phyloP scores from a whole-genome alignment of 2,888 invertebrate species.

The Eremobia ochroleuca region DNA sequence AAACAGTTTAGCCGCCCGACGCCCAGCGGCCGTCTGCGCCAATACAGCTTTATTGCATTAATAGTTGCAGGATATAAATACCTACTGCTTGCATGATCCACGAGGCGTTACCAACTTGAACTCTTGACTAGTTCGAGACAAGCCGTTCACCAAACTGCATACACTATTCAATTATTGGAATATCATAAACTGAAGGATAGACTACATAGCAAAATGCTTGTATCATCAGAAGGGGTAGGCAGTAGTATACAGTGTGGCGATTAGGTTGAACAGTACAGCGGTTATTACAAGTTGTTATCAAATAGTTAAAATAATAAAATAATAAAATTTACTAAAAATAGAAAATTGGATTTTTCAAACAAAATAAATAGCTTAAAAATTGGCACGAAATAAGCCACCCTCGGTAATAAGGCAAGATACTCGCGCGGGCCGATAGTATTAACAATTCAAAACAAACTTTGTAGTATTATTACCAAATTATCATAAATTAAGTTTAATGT shows the following conservation, averaged over 20 bases:
- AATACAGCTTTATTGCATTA: slow-evolving; percentile 39
- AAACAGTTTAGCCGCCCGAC: slow-evolving; percentile 29
- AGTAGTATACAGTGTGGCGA: too few species aligned
- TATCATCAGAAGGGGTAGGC: neutral
- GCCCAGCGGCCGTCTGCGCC: neutral
- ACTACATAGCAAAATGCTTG: neutral
- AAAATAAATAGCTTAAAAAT: too few species aligned
- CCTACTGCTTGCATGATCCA: slow-evolving; percentile 3
- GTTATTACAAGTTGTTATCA: too few species aligned
- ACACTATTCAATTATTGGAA: neutral
- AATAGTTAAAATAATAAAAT: too few species aligned
- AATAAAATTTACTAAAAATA: too few species aligned
- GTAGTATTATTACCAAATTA: neutral
- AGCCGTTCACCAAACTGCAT: slow-evolving; percentile 1
- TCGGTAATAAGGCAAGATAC: neutral
- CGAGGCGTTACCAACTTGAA: slow-evolving; percentile 1
- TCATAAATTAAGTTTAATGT: neutral
- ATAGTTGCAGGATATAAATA: slow-evolving; percentile 22
- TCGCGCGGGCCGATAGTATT: neutral
- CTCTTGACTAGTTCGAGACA: slow-evolving; percentile 7
- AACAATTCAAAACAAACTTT: neutral
- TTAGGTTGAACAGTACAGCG: too few species aligned
- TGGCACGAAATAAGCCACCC: neutral
- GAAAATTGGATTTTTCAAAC: too few species aligned
- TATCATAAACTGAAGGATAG: neutral